Base-by-base conservation (phyloP, 1,140 invertebrate genomes). In the Marisa cornuarietis region DNA sequence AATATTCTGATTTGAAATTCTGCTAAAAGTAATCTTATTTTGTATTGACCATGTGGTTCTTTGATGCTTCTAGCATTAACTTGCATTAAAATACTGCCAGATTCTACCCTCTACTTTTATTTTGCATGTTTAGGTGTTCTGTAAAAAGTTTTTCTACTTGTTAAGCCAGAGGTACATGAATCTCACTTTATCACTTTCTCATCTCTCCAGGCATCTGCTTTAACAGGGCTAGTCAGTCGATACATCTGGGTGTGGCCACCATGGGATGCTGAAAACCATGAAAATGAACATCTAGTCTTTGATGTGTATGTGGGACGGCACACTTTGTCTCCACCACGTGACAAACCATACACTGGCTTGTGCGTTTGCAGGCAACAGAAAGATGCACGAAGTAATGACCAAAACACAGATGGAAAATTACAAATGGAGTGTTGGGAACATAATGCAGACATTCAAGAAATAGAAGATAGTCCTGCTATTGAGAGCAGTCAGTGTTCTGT, bases 201-300 rank as follows among this genome's bases (percentile, higher is more conserved):
- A 73, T 14, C 49, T 76, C 81, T 85, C 3, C 79, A 88, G 87
- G 81, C 78, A 54, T 83, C 87, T 24, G 82, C 78, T 16, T 75
- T 86, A 66, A 78, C 84, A 42, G 87, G 87, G 16, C 68, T 88
- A 6, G 80, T 88, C 22, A 76, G 81, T 49, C 82, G 83, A 42
- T 82, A 83, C 62, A 82, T 88, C n/a, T 88, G 87, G 87, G 83
- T 88, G 52, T 88, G 86, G 84, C 87, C 87, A 18, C 78, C 61
- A n/a, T 88, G 87, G 87, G 86, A 88, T 66, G 66, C 71, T 14
- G 63, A 76, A 10, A 81, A 83, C 31, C 81, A 83, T 71, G 76
- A 82, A 22, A 1, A 58, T 16, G 51, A 77, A 31, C 76, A 80
- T 42, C n/a, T 75, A 16, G 54, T 80, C 11, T 13, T 84, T 42